Evolutionary conservation across 64 coral and sea anemone species (phyloP).

Genomic region (Astreopora myriophthalma): DNA sequence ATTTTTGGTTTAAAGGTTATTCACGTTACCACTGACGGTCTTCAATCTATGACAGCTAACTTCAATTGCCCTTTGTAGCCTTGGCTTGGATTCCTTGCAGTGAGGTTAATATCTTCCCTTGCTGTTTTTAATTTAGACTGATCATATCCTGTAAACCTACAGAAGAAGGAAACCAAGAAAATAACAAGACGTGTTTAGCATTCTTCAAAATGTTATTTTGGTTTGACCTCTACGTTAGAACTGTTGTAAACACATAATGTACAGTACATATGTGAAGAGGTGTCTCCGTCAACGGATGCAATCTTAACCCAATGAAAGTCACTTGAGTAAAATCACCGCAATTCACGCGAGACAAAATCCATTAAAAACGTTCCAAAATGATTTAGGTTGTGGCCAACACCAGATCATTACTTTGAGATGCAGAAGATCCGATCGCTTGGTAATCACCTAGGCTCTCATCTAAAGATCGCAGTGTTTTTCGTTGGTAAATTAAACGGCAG

Average conservation of each 20-base stretch:
- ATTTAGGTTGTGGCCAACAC: too few relatives aligned
- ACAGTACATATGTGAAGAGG: not conserved
- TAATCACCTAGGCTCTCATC: not conserved
- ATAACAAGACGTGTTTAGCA: not conserved
- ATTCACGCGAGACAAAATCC: not conserved
- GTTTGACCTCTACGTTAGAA: not conserved
- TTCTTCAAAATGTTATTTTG: not conserved
- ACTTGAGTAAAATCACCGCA: not conserved
- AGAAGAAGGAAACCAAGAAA: not conserved
- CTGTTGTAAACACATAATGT: not conserved
- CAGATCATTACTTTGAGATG: too few relatives aligned
- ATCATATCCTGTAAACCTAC: not conserved
- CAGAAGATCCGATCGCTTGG: not conserved
- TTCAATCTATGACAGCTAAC: not conserved
- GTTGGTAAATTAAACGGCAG: not conserved
- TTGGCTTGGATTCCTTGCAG: not conserved
- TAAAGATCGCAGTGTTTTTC: not conserved
- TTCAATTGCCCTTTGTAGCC: too few relatives aligned
- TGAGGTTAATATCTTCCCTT: not conserved
- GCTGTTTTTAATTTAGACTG: not conserved
- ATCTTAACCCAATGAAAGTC: not conserved
- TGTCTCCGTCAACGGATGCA: not conserved
- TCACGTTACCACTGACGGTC: not conserved
- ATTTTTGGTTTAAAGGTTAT: not conserved
- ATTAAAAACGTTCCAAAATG: not conserved